These are phyloP conservation scores for Rhinophrynus dorsalis DNA, from an alignment of 2,797 vertebrate species.

Conservation along the genomic window DNA sequence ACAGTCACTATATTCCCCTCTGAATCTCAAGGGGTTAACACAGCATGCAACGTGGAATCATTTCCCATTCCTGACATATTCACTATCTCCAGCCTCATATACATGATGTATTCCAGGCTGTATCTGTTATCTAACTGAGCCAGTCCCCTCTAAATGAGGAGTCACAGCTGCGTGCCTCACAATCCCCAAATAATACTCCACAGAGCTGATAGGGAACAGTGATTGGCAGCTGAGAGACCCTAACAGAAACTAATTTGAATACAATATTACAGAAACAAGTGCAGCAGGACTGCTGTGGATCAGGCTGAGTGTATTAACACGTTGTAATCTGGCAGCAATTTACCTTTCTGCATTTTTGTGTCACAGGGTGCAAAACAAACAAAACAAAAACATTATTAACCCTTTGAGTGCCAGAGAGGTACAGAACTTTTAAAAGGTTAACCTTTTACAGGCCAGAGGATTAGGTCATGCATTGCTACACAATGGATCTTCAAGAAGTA, in stretches of 20 bases:
- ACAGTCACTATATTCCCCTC: no score
- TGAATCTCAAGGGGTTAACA: no score
- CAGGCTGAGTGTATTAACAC: slow-evolving; percentile 32
- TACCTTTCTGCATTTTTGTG: not conserved
- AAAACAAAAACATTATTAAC: no score
- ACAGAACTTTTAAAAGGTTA: no score
- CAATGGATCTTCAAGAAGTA: not conserved
- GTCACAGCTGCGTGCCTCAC: slow-evolving; percentile 43
- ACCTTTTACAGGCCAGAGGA: no score
- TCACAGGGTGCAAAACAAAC: no score
- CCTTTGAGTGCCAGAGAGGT: no score
- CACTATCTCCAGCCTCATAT: slow-evolving; percentile 4
- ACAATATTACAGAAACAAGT: slow-evolving; percentile 31
- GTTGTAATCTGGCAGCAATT: not conserved
- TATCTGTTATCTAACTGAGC: slow-evolving; percentile 40
- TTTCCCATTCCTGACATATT: slow-evolving; percentile 15
- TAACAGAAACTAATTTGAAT: slow-evolving; percentile 36
- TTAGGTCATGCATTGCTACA: no score
- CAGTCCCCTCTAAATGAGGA: slow-evolving; percentile 39
- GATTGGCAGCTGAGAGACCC: slow-evolving; percentile 35
- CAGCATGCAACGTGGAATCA: slow-evolving; percentile 1
- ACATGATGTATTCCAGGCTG: slow-evolving; percentile 37
- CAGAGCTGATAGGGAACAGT: slow-evolving; percentile 27
- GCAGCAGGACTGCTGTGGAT: slow-evolving; percentile 13
- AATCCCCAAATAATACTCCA: slow-evolving; percentile 26